Conservation (phyloP, 2,888 invertebrate species). For the Exocentrus adspersus region DNA sequence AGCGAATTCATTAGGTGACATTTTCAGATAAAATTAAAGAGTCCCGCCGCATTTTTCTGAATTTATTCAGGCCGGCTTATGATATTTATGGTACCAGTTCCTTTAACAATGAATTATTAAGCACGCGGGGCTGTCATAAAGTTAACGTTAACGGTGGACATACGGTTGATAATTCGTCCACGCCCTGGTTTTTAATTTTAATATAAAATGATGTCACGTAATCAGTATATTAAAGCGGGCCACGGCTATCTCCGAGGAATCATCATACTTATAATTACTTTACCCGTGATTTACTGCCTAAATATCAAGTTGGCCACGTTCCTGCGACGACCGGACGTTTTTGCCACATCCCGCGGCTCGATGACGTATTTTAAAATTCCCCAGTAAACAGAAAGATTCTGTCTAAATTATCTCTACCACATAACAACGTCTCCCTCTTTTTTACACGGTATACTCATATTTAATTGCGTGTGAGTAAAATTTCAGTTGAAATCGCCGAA, state of each 20-base stretch:
- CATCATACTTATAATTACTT: slow-evolving; percentile 59
- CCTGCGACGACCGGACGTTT: slow-evolving; percentile 23
- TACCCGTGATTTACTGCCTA: slow-evolving; percentile 55
- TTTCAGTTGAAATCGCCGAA: too few species aligned
- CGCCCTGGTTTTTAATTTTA: slow-evolving; percentile 60
- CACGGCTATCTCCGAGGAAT: slow-evolving; percentile 58
- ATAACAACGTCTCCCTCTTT: too few species aligned
- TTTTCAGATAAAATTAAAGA: slow-evolving; percentile 1
- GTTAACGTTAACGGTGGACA: slow-evolving; percentile 33
- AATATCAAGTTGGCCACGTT: slow-evolving; percentile 34
- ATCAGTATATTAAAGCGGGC: slow-evolving; percentile 59
- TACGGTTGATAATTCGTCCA: slow-evolving; percentile 42
- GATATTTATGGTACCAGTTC: slow-evolving; percentile 31
- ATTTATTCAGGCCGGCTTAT: slow-evolving; percentile 9
- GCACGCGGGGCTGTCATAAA: slow-evolving; percentile 25
- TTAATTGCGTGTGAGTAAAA: too few species aligned
- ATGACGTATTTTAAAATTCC: not conserved
- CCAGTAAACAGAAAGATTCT: too few species aligned
- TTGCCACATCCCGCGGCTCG: not conserved
- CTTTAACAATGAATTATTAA: slow-evolving; percentile 36
- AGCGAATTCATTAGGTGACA: not conserved
- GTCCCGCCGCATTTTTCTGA: slow-evolving; percentile 12
- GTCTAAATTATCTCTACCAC: not conserved
- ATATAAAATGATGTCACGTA: slow-evolving; percentile 62
- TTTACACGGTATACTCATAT: too few species aligned